phyloP scores from a whole-genome alignment of 2,113 vertebrate species.

The Piaya cayana region DNA sequence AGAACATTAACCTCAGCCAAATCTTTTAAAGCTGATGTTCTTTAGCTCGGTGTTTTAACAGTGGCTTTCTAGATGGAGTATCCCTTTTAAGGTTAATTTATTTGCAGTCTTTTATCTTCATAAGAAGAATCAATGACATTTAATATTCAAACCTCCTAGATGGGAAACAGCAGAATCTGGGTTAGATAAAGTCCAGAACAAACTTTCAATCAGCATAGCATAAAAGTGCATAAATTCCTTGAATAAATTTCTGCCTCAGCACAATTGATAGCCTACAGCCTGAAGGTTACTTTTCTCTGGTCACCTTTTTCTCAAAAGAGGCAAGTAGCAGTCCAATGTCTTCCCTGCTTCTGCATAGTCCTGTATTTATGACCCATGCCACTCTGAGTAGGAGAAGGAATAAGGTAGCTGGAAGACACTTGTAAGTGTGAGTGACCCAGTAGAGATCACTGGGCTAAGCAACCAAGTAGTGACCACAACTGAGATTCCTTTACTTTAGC shows the following conservation, averaged over 20 bases:
- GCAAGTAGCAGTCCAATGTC: neutral
- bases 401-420: neutral
- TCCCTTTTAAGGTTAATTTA: constrained; percentile 19
- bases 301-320: neutral
- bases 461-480: neutral
- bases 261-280: neutral
- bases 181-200: constrained; percentile 24
- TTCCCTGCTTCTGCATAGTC: neutral
- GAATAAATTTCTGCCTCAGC: neutral
- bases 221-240: neutral
- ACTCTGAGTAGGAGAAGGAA: neutral
- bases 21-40: constrained; percentile 30
- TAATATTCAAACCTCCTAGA: constrained; percentile 23
- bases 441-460: neutral
- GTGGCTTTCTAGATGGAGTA: constrained; percentile 53
- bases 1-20: constrained; percentile 15
- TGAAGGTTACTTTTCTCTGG: neutral
- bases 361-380: neutral
- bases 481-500: neutral
- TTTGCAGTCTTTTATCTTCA: constrained; percentile 60
- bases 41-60: constrained; percentile 30
- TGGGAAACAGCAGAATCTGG: neutral
- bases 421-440: neutral
- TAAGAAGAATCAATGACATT: constrained; percentile 20
- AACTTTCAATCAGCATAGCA: neutral